Evolutionary conservation across 1,140 invertebrate genomes (phyloP), one percentile per base, ranked within the genome.

Genomic region (Colletes latitarsis): DNA sequence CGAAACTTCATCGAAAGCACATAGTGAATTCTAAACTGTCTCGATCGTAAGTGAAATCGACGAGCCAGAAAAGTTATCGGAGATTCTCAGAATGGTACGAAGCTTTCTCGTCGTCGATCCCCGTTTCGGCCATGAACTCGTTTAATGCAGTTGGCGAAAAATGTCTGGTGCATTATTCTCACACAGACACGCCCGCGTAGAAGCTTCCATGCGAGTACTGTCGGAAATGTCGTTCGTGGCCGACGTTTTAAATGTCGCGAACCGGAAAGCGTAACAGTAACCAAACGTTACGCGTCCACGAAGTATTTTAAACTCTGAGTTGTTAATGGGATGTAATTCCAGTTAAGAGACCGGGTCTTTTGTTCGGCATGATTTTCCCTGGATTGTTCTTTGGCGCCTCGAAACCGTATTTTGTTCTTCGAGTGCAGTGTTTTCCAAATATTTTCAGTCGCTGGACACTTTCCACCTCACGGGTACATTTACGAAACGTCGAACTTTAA

Each of bases 261-360:
- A 30, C 77, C 77, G 77, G 69, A 73, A 78, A 73, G 69, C 69
- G 77, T 78, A 52, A 78, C 77, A 64, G 69, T 73, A 78, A 78
- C 77, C 60, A 60, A 78, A 64, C 77, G 77, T 52, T 49, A 46
- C 49, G 49, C 30, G 49, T 55, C 39, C 41, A 46, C 49, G 49
- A 14, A 19, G 69, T 49, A 10, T 21, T 72, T 78, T 39, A 78
- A 73, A 19, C 69, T 49, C 8, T 1, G n/a, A 57, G 21, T 69
- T 64, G 77, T 73, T 53, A 78, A 78, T 73, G 69, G 30, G 77
- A 64, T 78, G 77, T 78, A 78, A 78, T 78, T 78, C 64, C 77
- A 78, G 77, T 64, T 73, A 43, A 78, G 52, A 67, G 41, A n/a
- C 63, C 19, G n/a, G n/a, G 69, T 21, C 68, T 52, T 17, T 52